Base-by-base conservation (phyloP, 64 coral and sea anemone species). In the Hydrozoanthus tunicans region DNA sequence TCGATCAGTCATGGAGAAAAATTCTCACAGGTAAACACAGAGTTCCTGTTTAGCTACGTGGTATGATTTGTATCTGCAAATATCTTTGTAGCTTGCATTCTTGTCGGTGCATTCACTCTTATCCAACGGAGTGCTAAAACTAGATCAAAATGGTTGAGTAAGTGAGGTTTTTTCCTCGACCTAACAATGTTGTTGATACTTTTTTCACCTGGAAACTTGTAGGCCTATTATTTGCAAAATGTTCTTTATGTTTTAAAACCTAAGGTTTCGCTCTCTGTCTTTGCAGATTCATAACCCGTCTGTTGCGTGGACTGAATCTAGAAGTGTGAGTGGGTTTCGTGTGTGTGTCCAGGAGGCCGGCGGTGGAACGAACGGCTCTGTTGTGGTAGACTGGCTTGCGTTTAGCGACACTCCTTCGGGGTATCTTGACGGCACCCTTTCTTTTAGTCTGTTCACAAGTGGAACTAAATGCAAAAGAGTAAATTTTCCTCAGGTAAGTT, bases 391-490 rank as follows among this genome's bases (percentile, higher is more conserved):
- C 77, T 93, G 92, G 92, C 52, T 93, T 69, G 65, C 92, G 1
- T 79, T 76, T 81, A 77, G 80, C 51, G 68, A 80, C 67, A 64
- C 92, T 53, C 85, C 92, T 10, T 65, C 67, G 69, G 92, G 92
- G 9, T 71, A 54, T 51, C 51, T 93, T 25, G 72, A 80, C 77
- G 92, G 92, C 51, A 60, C 78, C 53, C 66, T 68, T 43, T 81
- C 92, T 20, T 89, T 93, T 53, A 80, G 56, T 11, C 25, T 89
- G 11, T 90, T 93, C 65, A 89, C 92, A 70, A 93, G 92, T 51
- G 92, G 92, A 53, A 93, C 85, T 64, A 81, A 89, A 71, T 93
- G 92, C 56, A 62, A 81, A 81, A 89, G 92, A 57, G 26, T 90
- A 15, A 80, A 64, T 65, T 93, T 89, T 60, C 65, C 74, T 5